Evolutionary conservation across 2,113 vertebrate species (phyloP), one percentile per base, ranked within the genome.

Genomic region (Mastomys natalensis): DNA sequence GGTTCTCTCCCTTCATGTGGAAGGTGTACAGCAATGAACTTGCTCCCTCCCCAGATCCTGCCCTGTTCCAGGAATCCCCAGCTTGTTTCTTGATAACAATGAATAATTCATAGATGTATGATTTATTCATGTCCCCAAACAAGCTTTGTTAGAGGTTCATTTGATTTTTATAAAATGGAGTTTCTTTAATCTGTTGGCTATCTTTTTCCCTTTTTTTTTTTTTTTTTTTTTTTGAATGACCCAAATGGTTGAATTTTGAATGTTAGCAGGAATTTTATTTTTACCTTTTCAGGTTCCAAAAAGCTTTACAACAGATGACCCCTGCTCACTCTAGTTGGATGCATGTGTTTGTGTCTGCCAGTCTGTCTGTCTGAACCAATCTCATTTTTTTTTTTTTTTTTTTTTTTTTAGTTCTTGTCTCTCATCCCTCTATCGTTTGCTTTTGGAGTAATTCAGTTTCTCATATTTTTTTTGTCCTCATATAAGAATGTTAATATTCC

Each of bases 61-160:
- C 73, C 66, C 72, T 74, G 94, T 80, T 62, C 92, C 88, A 94
- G 95, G 90, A 76, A 94, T 91, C 26, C 58, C 37, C 19, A 43
- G 94, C 31, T 89, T 94, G 87, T 96, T 96, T 37, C 16, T 95
- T 96, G 89, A 95, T 97, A 98, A 94, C 74, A 89, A 94, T 95
- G 94, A 97, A 96, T 97, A 81, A 98, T 95, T 93, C 90, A 97
- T 97, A 60, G 43, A 26, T 82, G 91, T 81, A 97, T 95, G 95
- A 98, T 94, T 88, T 97, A 97, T 98, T 98, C 91, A 96, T 89
- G 86, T 96, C 96, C 60, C 90, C 74, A 97, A 89, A 97, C 91
- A 97, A 98, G 94, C 84, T 98, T 97, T 97, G 94, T 98, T 96
- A 97, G 74, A 97, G 94, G 84, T 90, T 97, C 96, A 97, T 90